phyloP scores from a whole-genome alignment of 1,140 invertebrate species.

The Stegodyphus mimosarum region DNA sequence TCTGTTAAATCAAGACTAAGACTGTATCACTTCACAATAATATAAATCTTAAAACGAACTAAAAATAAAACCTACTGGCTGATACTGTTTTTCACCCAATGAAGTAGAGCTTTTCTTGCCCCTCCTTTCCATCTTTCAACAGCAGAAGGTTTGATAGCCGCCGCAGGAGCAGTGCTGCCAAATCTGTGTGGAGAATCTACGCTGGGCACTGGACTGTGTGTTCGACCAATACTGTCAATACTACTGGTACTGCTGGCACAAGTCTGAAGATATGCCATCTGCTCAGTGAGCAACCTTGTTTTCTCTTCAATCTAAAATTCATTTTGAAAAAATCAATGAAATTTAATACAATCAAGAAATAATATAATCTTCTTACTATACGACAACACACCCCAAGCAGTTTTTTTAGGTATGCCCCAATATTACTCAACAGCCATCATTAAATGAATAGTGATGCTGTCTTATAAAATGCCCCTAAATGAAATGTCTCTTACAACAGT shows the following conservation, averaged over 20 bases:
- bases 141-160: constrained; percentile 68
- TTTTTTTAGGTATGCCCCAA: too few relatives aligned
- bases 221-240: constrained; percentile 69
- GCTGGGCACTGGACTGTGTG: constrained; percentile 66
- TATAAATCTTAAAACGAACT: too few relatives aligned
- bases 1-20: too few relatives aligned
- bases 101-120: constrained; percentile 89
- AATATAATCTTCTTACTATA: too few relatives aligned
- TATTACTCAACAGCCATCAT: too few relatives aligned
- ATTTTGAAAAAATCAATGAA: too few relatives aligned
- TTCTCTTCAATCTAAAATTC: constrained; percentile 91
- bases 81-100: constrained; percentile 94
- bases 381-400: too few relatives aligned
- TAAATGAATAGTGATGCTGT: too few relatives aligned
- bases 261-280: constrained; percentile 82
- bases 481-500: too few relatives aligned
- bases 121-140: constrained; percentile 75
- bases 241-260: constrained; percentile 78
- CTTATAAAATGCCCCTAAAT: too few relatives aligned
- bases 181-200: constrained; percentile 61
- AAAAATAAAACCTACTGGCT: constrained; percentile 78
- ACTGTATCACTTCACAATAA: too few relatives aligned
- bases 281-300: constrained; percentile 84
- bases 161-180: constrained; percentile 64
- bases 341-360: too few relatives aligned